Evolutionary conservation across 2,797 vertebrate genomes (phyloP).

Genomic region (Gadopsis bispinosus): DNA sequence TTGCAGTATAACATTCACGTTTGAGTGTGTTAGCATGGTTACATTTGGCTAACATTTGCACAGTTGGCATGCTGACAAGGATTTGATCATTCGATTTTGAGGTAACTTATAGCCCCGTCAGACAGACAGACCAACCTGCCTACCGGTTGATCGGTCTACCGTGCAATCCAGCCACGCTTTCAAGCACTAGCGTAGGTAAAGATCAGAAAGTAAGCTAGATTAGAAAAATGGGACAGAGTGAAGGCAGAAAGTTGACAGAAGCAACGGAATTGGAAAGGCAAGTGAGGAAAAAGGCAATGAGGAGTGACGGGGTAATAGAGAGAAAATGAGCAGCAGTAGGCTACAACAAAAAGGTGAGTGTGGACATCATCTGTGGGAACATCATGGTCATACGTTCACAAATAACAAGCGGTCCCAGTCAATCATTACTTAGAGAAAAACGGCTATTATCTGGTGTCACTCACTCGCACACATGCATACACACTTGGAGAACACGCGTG

Average conservation of each 20-base stretch:
- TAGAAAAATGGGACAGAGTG: no score
- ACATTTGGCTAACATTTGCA: not conserved
- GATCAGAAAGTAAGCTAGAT: not conserved
- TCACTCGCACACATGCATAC: slow-evolving; percentile 9
- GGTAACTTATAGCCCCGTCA: not conserved
- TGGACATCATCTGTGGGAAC: not conserved
- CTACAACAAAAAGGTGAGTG: not conserved
- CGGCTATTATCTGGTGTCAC: not conserved
- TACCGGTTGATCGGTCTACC: not conserved
- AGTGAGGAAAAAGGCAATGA: not conserved
- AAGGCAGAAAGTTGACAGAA: not conserved
- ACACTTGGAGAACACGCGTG: not conserved
- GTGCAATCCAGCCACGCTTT: not conserved
- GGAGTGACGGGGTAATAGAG: not conserved
- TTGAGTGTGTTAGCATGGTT: not conserved
- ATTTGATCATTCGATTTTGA: not conserved
- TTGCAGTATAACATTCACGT: not conserved
- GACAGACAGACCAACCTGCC: not conserved
- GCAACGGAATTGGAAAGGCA: not conserved
- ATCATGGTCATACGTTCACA: not conserved
- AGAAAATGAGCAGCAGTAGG: not conserved
- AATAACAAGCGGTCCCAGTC: not conserved
- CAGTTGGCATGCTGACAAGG: not conserved
- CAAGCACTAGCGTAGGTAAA: not conserved
- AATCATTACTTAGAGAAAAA: not conserved